Evolutionary conservation across 1,140 invertebrate species (phyloP).

Genomic region (Gyrodactylus salaris): DNA sequence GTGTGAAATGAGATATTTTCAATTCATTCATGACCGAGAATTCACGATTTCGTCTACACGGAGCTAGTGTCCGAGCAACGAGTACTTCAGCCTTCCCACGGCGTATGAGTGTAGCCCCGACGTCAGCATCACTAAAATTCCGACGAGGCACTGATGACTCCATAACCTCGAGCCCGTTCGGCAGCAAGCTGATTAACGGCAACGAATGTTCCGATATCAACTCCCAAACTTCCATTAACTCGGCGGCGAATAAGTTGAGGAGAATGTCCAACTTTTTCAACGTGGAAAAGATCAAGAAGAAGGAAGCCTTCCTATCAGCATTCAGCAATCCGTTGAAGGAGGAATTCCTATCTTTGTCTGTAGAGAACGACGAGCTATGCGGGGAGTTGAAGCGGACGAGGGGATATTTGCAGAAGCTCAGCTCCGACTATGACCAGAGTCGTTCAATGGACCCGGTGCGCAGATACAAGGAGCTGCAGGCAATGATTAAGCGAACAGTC

Average conservation of each 20-base stretch:
- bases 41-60: background rate
- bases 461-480: background rate
- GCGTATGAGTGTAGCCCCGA: background rate
- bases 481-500: background rate
- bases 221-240: background rate
- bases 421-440: background rate
- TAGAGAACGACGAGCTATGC: background rate
- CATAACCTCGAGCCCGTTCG: background rate
- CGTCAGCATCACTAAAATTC: background rate
- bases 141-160: background rate
- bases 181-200: background rate
- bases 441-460: background rate
- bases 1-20: too few species aligned
- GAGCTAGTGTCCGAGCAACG: background rate
- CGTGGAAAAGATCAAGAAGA: background rate
- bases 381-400: background rate
- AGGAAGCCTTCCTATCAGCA: background rate
- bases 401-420: background rate
- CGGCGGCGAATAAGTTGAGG: background rate
- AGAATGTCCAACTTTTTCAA: background rate
- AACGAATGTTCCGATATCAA: background rate
- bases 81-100: background rate
- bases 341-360: background rate
- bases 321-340: background rate
- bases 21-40: too few species aligned